A percentile compares a stretch with the other conserved stretches of the same genome.
phyloP scores from a whole-genome alignment of 2,888 invertebrate genomes.

The Tetropium fuscum region DNA sequence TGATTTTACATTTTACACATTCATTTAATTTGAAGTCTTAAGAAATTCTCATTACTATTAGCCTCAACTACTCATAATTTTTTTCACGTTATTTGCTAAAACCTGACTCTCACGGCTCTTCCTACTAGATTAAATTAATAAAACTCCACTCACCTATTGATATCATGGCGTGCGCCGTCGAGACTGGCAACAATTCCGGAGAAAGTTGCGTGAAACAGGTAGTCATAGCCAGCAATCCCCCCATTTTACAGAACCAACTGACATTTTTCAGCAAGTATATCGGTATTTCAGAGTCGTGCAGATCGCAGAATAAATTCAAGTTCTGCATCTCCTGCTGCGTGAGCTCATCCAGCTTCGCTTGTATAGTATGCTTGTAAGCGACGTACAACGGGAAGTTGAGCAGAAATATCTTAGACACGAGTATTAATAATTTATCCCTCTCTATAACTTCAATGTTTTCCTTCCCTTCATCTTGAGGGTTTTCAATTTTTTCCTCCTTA shows the following conservation, averaged over 20 bases:
- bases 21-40: too few relatives aligned
- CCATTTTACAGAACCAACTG: constrained; percentile 92
- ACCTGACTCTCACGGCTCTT: too few relatives aligned
- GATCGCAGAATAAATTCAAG: constrained; percentile 86
- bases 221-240: constrained; percentile 89
- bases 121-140: too few relatives aligned
- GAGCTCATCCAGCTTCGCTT: constrained; percentile 84
- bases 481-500: constrained; percentile 63
- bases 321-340: constrained; percentile 86
- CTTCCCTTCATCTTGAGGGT: constrained; percentile 51
- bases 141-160: constrained; percentile 75
- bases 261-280: constrained; percentile 91
- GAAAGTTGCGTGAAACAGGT: constrained; percentile 84
- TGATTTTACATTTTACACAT: too few relatives aligned
- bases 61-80: too few relatives aligned
- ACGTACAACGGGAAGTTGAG: constrained; percentile 91
- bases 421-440: constrained; percentile 88
- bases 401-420: constrained; percentile 89
- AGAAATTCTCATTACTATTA: too few relatives aligned
- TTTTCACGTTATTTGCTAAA: too few relatives aligned
- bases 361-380: constrained; percentile 87
- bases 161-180: constrained; percentile 92
- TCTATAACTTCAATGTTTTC: constrained; percentile 74
- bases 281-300: constrained; percentile 94
- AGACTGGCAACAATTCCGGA: constrained; percentile 82